These are phyloP conservation scores for Gandaritis pyraliata DNA, from an alignment of 2,888 invertebrate species.

Conservation along the genomic window DNA sequence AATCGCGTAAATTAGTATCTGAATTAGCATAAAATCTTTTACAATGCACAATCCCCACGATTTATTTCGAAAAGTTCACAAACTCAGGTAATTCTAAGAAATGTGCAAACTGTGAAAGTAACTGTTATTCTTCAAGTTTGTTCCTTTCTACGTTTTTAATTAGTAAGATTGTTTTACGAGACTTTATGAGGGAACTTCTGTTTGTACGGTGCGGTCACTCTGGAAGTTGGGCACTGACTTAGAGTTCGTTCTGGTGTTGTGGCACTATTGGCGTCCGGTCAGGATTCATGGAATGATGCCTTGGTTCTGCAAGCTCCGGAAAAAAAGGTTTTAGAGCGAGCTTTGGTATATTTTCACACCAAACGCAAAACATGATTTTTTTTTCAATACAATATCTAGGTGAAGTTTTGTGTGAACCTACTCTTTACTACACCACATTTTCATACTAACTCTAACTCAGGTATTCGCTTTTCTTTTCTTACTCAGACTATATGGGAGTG, in stretches of 20 bases:
- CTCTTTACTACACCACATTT: too few species aligned
- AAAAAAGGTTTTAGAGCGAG: too few species aligned
- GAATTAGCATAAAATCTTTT: slow-evolving; percentile 29
- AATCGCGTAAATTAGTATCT: slow-evolving; percentile 23
- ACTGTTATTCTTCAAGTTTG: slow-evolving; percentile 37
- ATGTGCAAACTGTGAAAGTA: slow-evolving; percentile 33
- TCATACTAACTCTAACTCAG: too few species aligned
- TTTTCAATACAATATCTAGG: too few species aligned
- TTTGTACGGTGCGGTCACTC: neutral
- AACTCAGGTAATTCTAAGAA: slow-evolving; percentile 40
- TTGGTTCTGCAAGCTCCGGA: too few species aligned
- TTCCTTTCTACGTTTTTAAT: slow-evolving; percentile 35
- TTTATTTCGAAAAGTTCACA: slow-evolving; percentile 35
- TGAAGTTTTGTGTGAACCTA: too few species aligned
- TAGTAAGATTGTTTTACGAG: slow-evolving; percentile 34
- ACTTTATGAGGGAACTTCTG: slow-evolving; percentile 20
- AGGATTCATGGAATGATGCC: too few species aligned
- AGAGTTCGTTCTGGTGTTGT: too few species aligned
- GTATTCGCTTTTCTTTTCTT: slow-evolving; percentile 40
- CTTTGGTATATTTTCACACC: too few species aligned
- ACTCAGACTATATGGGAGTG: slow-evolving; percentile 43
- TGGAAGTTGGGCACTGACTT: too few species aligned
- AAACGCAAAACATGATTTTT: too few species aligned
- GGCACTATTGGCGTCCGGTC: too few species aligned
- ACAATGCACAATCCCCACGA: slow-evolving; percentile 32